These are phyloP conservation scores for Chlorodrepanis virens DNA, from an alignment of 2,113 vertebrate genomes.

Conservation along the genomic window DNA sequence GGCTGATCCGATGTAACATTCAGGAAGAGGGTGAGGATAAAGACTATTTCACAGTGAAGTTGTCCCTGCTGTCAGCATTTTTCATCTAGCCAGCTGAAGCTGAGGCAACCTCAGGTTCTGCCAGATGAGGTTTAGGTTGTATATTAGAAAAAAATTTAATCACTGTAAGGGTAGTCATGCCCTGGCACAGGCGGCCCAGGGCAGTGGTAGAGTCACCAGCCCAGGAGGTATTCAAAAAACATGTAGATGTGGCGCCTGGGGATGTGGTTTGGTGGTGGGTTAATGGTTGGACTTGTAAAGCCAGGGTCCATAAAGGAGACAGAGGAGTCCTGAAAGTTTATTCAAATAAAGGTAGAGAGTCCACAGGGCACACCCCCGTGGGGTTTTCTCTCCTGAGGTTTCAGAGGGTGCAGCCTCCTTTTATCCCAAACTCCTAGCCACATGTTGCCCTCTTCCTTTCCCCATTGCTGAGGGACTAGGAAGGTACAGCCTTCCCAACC, in stretches of 20 bases:
- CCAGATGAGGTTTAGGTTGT: neutral
- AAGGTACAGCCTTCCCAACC: neutral
- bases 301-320: neutral
- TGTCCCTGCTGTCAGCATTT: neutral
- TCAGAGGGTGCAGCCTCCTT: neutral
- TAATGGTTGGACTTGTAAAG: neutral
- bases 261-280: neutral
- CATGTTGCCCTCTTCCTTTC: neutral
- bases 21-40: neutral
- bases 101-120: neutral
- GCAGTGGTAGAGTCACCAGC: neutral
- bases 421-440: fast-evolving
- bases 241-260: neutral
- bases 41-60: neutral
- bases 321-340: neutral
- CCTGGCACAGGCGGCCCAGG: neutral
- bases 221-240: neutral
- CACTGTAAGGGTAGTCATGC: neutral
- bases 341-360: fast-evolving
- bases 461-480: neutral
- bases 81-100: neutral
- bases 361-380: fast-evolving
- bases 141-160: neutral
- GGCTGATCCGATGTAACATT: neutral
- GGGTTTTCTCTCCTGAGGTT: neutral